These are phyloP conservation scores for Melipona quadrifasciata DNA, from an alignment of 1,140 invertebrate species.

Conservation along the genomic window DNA sequence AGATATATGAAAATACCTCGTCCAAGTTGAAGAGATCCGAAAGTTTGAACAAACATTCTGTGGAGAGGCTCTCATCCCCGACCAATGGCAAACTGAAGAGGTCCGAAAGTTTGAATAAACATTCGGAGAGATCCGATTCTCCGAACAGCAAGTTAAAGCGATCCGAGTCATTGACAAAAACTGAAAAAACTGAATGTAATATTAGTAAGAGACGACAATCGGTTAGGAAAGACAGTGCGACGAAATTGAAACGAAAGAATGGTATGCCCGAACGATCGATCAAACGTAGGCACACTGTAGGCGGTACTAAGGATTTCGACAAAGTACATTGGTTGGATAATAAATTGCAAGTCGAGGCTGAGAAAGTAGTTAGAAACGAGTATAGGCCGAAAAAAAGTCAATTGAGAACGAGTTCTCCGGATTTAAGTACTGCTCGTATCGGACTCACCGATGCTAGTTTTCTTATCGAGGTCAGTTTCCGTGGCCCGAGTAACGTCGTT, in stretches of 20 bases:
- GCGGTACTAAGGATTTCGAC: constrained; percentile 92
- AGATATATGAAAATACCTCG: constrained; percentile 77
- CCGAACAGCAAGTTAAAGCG: constrained; percentile 82
- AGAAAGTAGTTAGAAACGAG: constrained; percentile 81
- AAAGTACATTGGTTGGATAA: constrained; percentile 85
- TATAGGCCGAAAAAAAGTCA: constrained; percentile 80
- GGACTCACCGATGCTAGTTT: constrained; percentile 79
- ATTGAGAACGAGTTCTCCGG: constrained; percentile 85
- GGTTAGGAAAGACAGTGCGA: constrained; percentile 80
- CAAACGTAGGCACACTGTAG: constrained; percentile 94
- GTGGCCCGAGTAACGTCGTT: constrained; percentile 82
- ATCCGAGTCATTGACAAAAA: constrained; percentile 88
- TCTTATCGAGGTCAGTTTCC: constrained; percentile 82
- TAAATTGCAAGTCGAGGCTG: constrained; percentile 80
- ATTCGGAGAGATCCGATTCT: constrained; percentile 77
- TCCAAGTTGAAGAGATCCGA: constrained; percentile 79
- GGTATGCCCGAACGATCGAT: constrained; percentile 90
- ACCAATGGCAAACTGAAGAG: constrained; percentile 81
- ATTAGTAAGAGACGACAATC: constrained; percentile 87
- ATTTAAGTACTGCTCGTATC: constrained; percentile 82
- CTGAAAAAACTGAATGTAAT: constrained; percentile 91
- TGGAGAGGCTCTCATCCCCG: constrained; percentile 77
- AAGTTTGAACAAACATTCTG: constrained; percentile 79
- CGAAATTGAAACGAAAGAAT: constrained; percentile 88
- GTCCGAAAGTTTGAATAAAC: constrained; percentile 84